Conservation (phyloP, 2,113 vertebrate species). For the Herpailurus yagouaroundi region DNA sequence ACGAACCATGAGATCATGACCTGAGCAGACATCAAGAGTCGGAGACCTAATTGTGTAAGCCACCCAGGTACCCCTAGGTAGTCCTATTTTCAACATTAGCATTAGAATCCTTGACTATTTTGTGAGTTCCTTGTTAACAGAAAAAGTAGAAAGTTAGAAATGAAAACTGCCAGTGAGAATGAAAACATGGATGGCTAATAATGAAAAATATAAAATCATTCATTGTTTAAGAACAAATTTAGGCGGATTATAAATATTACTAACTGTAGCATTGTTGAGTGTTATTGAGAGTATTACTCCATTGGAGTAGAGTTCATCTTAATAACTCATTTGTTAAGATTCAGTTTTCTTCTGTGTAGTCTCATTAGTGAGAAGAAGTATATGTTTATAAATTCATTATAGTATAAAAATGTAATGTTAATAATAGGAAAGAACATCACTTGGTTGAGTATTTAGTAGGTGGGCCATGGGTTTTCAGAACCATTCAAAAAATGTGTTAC, state of each 20-base stretch:
- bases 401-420: background rate
- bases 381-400: background rate
- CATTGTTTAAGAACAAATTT: background rate
- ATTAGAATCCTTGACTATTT: background rate
- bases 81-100: background rate
- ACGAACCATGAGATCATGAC: too few species aligned
- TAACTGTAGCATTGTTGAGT: background rate
- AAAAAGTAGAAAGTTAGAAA: background rate
- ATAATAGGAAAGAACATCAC: background rate
- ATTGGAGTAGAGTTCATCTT: background rate
- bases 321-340: background rate
- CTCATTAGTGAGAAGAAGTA: background rate
- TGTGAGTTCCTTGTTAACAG: background rate
- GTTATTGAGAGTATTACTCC: background rate
- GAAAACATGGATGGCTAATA: background rate
- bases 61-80: background rate
- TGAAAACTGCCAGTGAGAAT: background rate
- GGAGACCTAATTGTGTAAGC: too few species aligned
- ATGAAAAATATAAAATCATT: background rate
- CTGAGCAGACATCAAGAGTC: too few species aligned
- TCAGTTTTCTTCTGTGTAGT: background rate
- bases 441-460: background rate
- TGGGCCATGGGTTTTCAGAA: background rate
- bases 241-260: background rate
- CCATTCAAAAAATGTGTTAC: background rate